Percentiles rank a stretch among this genome's conserved stretches.
Conservation (phyloP, 2,797 vertebrate genomes). For the Cynodonichthys magdalenae region DNA sequence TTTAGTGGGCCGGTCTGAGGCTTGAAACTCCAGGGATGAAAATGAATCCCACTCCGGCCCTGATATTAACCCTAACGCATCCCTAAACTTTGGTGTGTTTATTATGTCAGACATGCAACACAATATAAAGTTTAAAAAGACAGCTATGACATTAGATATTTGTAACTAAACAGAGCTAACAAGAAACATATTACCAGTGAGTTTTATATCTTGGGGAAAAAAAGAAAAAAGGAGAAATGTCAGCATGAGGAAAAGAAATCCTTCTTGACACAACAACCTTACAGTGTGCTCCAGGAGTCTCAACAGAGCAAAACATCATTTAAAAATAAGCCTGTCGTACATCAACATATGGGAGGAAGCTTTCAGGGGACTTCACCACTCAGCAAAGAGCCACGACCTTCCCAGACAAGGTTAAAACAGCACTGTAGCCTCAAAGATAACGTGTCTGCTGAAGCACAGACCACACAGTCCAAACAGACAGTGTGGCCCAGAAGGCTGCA, state of each 20-base stretch:
- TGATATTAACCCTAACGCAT: no score
- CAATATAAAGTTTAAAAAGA: not conserved
- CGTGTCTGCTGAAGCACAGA: conserved; percentile 48
- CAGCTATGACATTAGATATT: not conserved
- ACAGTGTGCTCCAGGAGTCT: conserved; percentile 48
- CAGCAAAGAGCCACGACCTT: conserved; percentile 64
- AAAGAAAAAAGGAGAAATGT: conserved; percentile 50
- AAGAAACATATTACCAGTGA: conserved; percentile 17
- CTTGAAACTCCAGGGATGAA: no score
- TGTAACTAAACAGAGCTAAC: not conserved
- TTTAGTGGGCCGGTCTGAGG: no score
- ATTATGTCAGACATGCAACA: no score
- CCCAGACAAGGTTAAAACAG: conserved; percentile 70
- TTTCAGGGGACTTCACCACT: conserved; percentile 65
- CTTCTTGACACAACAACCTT: conserved; percentile 54
- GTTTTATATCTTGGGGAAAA: conserved; percentile 48
- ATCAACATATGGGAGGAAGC: conserved; percentile 66
- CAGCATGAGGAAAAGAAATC: conserved; percentile 38
- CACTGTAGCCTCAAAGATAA: conserved; percentile 49
- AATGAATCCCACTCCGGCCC: no score
- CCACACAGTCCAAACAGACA: conserved; percentile 30
- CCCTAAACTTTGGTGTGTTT: no score
- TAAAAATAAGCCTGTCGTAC: conserved; percentile 65
- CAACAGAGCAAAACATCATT: conserved; percentile 70
- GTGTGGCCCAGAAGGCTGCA: conserved; percentile 8